Conservation (phyloP, 1,140 invertebrate species). For the Drosophila lini region DNA sequence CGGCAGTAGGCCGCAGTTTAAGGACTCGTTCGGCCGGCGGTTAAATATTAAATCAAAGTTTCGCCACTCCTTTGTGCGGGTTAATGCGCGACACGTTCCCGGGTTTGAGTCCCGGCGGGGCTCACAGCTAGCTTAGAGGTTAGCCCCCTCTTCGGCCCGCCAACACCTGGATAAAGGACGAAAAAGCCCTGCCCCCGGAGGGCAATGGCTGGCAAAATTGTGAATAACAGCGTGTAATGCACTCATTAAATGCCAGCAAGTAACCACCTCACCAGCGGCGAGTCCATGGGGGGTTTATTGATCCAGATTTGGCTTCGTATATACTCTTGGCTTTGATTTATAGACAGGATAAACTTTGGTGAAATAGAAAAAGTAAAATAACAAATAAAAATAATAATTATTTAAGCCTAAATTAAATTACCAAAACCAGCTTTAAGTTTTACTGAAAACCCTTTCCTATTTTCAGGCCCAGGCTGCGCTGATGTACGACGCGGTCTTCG, state of each 20-base stretch:
- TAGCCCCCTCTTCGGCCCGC: conserved; percentile 4
- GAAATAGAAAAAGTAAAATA: neutral
- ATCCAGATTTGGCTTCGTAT: conserved; percentile 86
- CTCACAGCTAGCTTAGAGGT: conserved; percentile 4
- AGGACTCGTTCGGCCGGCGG: conserved; percentile 21
- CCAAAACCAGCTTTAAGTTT: conserved; percentile 73
- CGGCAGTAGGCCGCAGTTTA: conserved; percentile 36
- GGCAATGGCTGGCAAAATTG: conserved; percentile 69
- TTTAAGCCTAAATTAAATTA: neutral
- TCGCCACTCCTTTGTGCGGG: conserved; percentile 23
- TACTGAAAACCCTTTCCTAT: conserved; percentile 86
- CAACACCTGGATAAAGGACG: conserved; percentile 11
- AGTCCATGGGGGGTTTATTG: conserved; percentile 17
- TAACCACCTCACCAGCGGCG: conserved; percentile 9
- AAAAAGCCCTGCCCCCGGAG: conserved; percentile 12
- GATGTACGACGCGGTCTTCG: conserved; percentile 96
- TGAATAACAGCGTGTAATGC: conserved; percentile 77
- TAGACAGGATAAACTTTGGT: neutral
- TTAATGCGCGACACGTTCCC: conserved; percentile 47
- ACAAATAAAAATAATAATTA: neutral
- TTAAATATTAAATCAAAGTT: conserved; percentile 56
- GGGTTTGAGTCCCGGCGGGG: conserved; percentile 18
- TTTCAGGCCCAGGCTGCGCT: conserved; percentile 93
- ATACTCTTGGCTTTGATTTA: neutral
- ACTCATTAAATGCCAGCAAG: conserved; percentile 67